Base-by-base conservation (phyloP, 2,797 vertebrate species). In the Sarcophilus harrisii region DNA sequence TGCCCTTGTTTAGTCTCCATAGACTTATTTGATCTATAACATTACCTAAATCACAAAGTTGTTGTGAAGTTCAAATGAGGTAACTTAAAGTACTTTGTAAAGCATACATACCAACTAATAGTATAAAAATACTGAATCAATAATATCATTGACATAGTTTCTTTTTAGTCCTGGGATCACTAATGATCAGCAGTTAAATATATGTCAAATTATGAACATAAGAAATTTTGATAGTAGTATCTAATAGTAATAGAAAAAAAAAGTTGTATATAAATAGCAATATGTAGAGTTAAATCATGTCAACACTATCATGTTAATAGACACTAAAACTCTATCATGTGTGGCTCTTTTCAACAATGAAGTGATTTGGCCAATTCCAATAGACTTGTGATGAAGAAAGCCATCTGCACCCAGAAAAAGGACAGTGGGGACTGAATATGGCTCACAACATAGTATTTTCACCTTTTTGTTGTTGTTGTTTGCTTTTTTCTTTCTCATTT, bases 251-350 rank as follows among this genome's bases (percentile, higher is more conserved):
- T 21, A 73, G n/a, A 32, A 62, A 38, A 38, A 73, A 96, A 94
- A n/a, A n/a, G 32, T 93, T 38, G 90, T 92, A 73, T 14, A 52
- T 94, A 57, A 93, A 94, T 96, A 49, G 58, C 90, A 92, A 62
- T 91, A 55, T 14, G 14, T 94, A 92, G 55, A 95, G 94, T 38
- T 73, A 16, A 73, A 62, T 55, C 13, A 66, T 87, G 55, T 93
- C 4, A 90, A 58, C 81, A 13, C 90, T 1, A 93, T 73, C 94
- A 57, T 58, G 32, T 73, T 91, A 90, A 54, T 58, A 38, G 16
- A 94, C 16, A 81, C 27, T 93, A 21, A 94, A 38, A 92, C 52
- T 92, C 10, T 91, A 8, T 90, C 58, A 60, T 95, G 0, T 55
- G 54, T 55, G 10, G 54, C 54, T 55, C 9, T 55, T 55, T 55